A percentile compares a stretch with the other conserved stretches of the same genome.
Conservation (phyloP, 2,797 vertebrate genomes). For the Syncerus caffer region DNA sequence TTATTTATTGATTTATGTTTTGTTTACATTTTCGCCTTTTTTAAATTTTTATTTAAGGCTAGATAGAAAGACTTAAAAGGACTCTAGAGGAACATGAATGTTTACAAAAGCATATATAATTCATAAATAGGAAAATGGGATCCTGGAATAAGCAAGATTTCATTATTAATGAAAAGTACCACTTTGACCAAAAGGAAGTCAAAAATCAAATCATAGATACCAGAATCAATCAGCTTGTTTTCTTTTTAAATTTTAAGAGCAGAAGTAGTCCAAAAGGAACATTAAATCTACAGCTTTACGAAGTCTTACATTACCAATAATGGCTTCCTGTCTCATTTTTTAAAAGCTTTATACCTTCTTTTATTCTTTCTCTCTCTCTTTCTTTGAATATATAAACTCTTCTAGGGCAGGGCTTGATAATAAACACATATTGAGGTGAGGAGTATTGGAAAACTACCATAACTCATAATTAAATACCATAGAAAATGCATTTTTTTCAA, state of each 20-base stretch:
- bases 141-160: constrained; percentile 34
- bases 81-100: not conserved
- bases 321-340: not conserved
- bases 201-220: not conserved
- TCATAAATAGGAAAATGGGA: not conserved
- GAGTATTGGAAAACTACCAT: not conserved
- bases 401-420: not conserved
- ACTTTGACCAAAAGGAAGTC: not conserved
- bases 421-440: not conserved
- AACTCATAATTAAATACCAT: not conserved
- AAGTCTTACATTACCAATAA: constrained; percentile 29
- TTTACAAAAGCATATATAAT: not conserved
- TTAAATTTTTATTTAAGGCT: constrained; percentile 1
- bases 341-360: not conserved
- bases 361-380: not conserved
- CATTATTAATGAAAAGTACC: constrained; percentile 39
- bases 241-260: not conserved
- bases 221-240: not conserved
- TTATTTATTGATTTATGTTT: constrained; percentile 13
- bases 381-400: not conserved
- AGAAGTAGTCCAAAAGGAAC: constrained; percentile 8
- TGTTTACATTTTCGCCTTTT: not conserved
- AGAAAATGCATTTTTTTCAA: constrained; percentile 19
- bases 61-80: not conserved
- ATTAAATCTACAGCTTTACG: not conserved